phyloP scores from a whole-genome alignment of 2,888 invertebrate species.

The Punctoribates punctum region DNA sequence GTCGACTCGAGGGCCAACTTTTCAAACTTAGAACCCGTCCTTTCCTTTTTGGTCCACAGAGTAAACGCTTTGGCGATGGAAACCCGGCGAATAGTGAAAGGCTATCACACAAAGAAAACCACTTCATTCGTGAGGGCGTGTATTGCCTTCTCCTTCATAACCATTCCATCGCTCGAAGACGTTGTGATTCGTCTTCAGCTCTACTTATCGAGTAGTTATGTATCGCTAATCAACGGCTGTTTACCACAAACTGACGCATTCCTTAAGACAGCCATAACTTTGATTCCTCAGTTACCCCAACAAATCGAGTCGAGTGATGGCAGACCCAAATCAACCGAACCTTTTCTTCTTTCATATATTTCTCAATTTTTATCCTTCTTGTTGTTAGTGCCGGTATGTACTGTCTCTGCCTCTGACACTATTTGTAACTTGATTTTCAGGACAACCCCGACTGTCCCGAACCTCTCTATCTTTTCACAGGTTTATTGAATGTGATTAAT shows the following conservation, averaged over 20 bases:
- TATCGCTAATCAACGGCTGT: conserved; percentile 81
- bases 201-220: conserved; percentile 64
- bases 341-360: conserved; percentile 53
- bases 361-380: conserved; percentile 62
- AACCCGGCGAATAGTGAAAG: conserved; percentile 65
- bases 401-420: background rate
- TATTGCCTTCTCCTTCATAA: conserved; percentile 91
- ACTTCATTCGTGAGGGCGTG: conserved; percentile 63
- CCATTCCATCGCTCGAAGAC: conserved; percentile 87
- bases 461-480: conserved; percentile 73
- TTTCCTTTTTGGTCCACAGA: conserved; percentile 61
- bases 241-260: conserved; percentile 93
- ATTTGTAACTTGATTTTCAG: conserved; percentile 55
- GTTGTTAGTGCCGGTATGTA: conserved; percentile 51
- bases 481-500: conserved; percentile 74
- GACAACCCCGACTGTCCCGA: conserved; percentile 80
- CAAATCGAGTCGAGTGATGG: conserved; percentile 66
- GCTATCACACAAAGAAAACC: conserved; percentile 67
- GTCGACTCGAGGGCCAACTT: conserved; percentile 87
- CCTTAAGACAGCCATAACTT: conserved; percentile 77
- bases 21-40: conserved; percentile 81
- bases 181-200: conserved; percentile 70
- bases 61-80: conserved; percentile 74
- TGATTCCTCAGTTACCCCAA: conserved; percentile 76
- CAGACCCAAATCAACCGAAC: conserved; percentile 68